Percentiles rank a stretch among this genome's conserved stretches.
These are phyloP conservation scores for Montipora sp. DNA, from an alignment of 64 coral and sea anemone genomes.

Conservation along the genomic window DNA sequence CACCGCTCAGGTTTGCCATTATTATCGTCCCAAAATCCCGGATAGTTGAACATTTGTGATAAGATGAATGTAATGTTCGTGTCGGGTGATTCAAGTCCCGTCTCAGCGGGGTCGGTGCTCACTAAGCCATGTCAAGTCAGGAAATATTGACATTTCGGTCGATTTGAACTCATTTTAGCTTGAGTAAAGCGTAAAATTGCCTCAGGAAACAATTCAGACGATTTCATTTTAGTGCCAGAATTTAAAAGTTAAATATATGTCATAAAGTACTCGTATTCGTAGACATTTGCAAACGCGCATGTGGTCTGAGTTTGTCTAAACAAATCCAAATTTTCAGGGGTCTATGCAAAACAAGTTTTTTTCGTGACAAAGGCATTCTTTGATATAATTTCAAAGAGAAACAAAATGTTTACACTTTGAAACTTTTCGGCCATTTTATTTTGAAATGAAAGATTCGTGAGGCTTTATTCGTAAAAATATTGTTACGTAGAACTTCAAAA, in stretches of 20 bases:
- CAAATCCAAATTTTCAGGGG: not conserved
- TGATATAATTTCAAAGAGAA: not conserved
- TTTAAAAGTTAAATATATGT: not conserved
- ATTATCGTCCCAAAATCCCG: not conserved
- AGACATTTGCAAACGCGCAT: not conserved
- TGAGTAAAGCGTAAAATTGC: not conserved
- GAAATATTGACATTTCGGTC: slow-evolving; percentile 24
- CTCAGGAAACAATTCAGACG: not conserved
- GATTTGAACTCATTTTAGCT: not conserved
- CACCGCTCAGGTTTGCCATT: slow-evolving; percentile 1
- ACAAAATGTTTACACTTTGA: not conserved
- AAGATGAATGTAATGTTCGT: not conserved
- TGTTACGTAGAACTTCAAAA: slow-evolving; percentile 7
- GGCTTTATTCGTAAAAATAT: slow-evolving; percentile 1
- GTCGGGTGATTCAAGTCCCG: not conserved
- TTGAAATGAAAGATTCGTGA: too few relatives aligned
- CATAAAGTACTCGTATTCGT: not conserved
- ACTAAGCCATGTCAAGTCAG: slow-evolving; percentile 4
- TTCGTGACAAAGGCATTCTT: not conserved
- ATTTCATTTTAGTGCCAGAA: not conserved
- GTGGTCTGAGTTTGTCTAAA: not conserved
- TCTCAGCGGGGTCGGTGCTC: slow-evolving; percentile 15
- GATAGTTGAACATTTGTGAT: not conserved
- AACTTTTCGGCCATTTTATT: not conserved
- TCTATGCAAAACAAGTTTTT: not conserved